Evolutionary conservation across 2,113 vertebrate genomes (phyloP).

Genomic region (Trematocara nigrifrons): DNA sequence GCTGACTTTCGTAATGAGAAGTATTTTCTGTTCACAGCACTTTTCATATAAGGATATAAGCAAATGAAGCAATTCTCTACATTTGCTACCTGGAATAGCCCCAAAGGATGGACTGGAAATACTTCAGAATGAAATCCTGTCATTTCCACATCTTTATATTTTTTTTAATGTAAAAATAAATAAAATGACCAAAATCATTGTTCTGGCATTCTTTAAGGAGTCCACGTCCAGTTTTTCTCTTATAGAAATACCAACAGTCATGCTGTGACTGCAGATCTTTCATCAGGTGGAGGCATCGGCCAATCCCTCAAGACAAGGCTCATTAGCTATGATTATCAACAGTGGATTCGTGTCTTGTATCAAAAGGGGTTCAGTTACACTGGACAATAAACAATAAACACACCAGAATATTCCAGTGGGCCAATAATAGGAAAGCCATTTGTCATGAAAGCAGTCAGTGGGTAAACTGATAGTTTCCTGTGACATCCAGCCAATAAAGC

Average conservation of each 20-base stretch:
- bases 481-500: neutral
- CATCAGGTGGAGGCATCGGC: neutral
- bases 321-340: constrained; percentile 49
- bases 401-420: constrained; percentile 6
- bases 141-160: neutral
- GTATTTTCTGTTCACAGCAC: constrained; percentile 62
- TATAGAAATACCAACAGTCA: neutral
- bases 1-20: neutral
- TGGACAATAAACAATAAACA: constrained; percentile 18
- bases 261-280: neutral
- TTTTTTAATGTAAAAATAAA: neutral
- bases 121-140: neutral
- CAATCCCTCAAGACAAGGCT: constrained; percentile 16
- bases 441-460: neutral
- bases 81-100: neutral
- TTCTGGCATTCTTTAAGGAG: neutral
- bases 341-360: constrained; percentile 32
- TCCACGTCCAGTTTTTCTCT: neutral
- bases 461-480: neutral
- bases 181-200: neutral
- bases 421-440: constrained; percentile 1
- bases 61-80: neutral
- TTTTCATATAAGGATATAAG: constrained; percentile 77
- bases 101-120: neutral
- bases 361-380: constrained; percentile 22